Evolutionary conservation across 2,797 vertebrate species (phyloP).

Genomic region (Rhabdophis nuchalis): DNA sequence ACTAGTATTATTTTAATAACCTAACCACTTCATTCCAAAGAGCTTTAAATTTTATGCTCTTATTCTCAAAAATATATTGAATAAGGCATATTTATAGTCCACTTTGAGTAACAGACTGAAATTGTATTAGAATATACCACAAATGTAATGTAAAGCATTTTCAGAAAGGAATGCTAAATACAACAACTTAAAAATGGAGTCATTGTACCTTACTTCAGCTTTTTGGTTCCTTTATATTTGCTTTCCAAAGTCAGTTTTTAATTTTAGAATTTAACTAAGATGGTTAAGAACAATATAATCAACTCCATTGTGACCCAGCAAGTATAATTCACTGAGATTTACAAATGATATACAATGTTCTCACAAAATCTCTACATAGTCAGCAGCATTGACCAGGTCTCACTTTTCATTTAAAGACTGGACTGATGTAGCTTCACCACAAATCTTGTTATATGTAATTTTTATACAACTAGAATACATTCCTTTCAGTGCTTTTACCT

Average conservation of each 20-base stretch:
- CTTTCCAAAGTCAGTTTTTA: not conserved
- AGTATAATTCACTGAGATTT: conserved; percentile 44
- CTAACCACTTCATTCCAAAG: not conserved
- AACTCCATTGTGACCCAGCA: conserved; percentile 39
- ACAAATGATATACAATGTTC: conserved; percentile 54
- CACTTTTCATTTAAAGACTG: conserved; percentile 25
- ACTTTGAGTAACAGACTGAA: not conserved
- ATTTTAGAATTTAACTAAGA: conserved; percentile 52
- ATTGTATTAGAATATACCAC: not conserved
- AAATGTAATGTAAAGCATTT: not conserved
- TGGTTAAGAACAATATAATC: conserved; percentile 35
- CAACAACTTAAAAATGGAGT: not conserved
- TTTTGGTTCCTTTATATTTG: not conserved
- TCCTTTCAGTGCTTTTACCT: conserved; percentile 18
- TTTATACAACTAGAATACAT: conserved; percentile 26
- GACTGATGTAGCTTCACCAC: conserved; percentile 35
- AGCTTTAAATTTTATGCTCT: not conserved
- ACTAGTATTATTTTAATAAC: not conserved
- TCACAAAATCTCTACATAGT: conserved; percentile 39
- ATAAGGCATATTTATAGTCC: not conserved
- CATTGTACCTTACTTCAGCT: not conserved
- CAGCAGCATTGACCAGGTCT: conserved; percentile 39
- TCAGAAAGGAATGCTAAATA: not conserved
- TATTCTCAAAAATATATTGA: not conserved
- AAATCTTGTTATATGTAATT: conserved; percentile 47